Conservation (phyloP, 2,113 vertebrate species). For the Phyllostomus hastatus region DNA sequence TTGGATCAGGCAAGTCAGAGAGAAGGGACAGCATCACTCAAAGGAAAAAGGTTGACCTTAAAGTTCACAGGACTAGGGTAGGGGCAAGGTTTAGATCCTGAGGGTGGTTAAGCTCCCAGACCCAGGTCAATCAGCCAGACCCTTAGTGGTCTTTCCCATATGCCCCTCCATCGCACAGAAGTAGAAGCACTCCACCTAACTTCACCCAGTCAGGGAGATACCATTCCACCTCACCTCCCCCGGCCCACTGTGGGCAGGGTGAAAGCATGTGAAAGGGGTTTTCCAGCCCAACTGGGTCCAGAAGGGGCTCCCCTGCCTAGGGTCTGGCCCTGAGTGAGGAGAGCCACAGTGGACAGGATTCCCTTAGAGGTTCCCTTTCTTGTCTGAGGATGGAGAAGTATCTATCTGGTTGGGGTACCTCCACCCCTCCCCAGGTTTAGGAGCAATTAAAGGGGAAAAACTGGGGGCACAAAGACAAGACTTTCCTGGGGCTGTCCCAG, state of each 20-base stretch:
- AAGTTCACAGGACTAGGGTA: background rate
- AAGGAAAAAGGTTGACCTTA: background rate
- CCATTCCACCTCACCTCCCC: background rate
- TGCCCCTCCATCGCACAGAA: background rate
- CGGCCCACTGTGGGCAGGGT: fast-evolving
- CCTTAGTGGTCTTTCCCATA: background rate
- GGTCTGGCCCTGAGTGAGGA: background rate
- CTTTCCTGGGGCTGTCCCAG: background rate
- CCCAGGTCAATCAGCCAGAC: background rate
- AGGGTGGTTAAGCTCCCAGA: background rate
- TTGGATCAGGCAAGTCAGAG: background rate
- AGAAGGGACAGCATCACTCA: background rate
- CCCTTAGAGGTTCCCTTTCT: background rate
- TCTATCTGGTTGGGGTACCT: background rate
- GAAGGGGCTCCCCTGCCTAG: background rate
- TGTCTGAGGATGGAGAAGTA: background rate
- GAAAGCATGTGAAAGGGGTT: background rate
- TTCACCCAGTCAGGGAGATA: background rate
- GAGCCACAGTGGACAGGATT: slow-evolving; percentile 24
- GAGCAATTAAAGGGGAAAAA: background rate
- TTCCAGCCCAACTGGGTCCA: background rate
- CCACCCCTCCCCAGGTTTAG: background rate
- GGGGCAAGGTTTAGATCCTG: background rate
- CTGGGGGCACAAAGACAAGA: background rate
- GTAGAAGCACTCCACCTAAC: background rate